Percentiles rank a stretch among this genome's conserved stretches.
These are phyloP conservation scores for Drosophila biarmipes DNA, from an alignment of 1,140 invertebrate genomes.

Conservation along the genomic window DNA sequence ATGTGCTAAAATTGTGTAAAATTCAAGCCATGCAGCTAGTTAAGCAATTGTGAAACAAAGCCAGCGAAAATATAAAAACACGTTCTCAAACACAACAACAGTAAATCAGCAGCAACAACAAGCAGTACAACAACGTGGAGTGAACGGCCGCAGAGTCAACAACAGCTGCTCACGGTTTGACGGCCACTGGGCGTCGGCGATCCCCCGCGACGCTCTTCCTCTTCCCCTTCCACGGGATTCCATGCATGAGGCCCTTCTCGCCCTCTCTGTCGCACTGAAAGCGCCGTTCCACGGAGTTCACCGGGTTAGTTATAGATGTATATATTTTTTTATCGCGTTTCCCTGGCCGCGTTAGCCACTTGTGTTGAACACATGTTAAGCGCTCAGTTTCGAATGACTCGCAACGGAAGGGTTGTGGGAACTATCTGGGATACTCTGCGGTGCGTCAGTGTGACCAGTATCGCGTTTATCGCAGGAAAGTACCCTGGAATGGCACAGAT, in stretches of 20 bases:
- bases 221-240: constrained; percentile 10
- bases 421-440: neutral
- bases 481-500: neutral
- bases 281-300: constrained; percentile 56
- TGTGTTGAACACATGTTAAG: constrained; percentile 48
- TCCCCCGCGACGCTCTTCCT: constrained; percentile 46
- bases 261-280: constrained; percentile 22
- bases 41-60: constrained; percentile 63
- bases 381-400: neutral
- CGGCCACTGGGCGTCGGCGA: constrained; percentile 21
- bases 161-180: constrained; percentile 68
- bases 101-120: constrained; percentile 8
- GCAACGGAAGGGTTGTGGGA: constrained; percentile 18
- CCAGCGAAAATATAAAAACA: constrained; percentile 42
- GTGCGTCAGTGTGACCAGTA: constrained; percentile 37
- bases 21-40: constrained; percentile 46
- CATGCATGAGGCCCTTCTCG: constrained; percentile 55
- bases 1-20: constrained; percentile 37
- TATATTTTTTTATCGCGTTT: constrained; percentile 1
- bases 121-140: constrained; percentile 39
- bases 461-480: neutral
- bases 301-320: constrained; percentile 62
- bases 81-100: constrained; percentile 50
- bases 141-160: constrained; percentile 56
- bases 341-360: constrained; percentile 15